Conservation (phyloP, 2,888 invertebrate species). For the Cryptus armator region DNA sequence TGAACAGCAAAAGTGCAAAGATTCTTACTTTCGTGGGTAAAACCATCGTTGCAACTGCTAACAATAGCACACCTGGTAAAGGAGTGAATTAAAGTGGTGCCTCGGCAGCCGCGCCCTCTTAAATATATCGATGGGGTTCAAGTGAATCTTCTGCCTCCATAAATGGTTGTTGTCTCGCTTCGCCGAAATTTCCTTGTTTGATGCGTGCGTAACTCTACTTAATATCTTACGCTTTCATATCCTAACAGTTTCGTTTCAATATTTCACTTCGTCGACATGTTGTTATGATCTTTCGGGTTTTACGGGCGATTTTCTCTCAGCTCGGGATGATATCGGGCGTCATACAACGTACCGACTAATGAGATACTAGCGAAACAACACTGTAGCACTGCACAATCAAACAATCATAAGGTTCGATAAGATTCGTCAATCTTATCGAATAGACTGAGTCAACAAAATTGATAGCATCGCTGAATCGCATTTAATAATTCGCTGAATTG, state of each 20-base stretch:
- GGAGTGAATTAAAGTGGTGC: neutral
- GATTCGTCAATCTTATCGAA: too few species aligned
- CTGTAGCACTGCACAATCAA: too few species aligned
- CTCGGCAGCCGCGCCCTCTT: neutral
- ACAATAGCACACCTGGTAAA: neutral
- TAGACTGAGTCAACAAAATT: too few species aligned
- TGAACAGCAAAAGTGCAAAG: neutral
- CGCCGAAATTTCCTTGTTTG: neutral
- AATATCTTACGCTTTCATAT: neutral
- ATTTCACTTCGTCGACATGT: neutral
- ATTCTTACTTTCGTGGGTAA: neutral
- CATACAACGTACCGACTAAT: too few species aligned
- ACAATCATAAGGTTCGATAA: too few species aligned
- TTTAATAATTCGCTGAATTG: too few species aligned
- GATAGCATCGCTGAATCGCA: too few species aligned
- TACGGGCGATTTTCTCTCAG: neutral
- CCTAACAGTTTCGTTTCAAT: neutral
- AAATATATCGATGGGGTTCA: conserved; percentile 1
- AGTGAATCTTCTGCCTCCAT: neutral
- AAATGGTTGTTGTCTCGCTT: neutral
- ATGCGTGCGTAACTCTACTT: neutral
- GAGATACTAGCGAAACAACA: too few species aligned
- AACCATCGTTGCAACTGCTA: neutral
- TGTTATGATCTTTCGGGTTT: neutral
- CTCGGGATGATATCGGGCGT: neutral